These are phyloP conservation scores for Noctua pronuba DNA, from an alignment of 2,888 invertebrate genomes.

Conservation along the genomic window DNA sequence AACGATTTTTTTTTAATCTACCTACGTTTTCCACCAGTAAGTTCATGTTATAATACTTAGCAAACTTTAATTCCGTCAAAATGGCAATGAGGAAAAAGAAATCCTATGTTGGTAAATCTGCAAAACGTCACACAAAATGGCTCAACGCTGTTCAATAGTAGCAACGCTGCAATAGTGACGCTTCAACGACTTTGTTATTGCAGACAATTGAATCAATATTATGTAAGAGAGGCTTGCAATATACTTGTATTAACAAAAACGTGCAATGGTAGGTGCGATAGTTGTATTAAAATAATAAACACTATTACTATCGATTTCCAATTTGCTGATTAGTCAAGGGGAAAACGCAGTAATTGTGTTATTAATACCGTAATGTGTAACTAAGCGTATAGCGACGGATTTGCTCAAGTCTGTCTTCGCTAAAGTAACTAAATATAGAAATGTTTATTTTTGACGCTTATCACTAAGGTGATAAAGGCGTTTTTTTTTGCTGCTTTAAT, in stretches of 20 bases:
- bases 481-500: neutral
- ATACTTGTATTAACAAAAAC: neutral
- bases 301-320: neutral
- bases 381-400: neutral
- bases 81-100: neutral
- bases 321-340: slow-evolving; percentile 30
- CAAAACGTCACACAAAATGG: neutral
- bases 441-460: neutral
- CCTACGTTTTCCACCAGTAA: neutral
- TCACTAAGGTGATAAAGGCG: neutral
- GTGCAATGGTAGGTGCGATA: neutral
- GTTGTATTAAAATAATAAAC: slow-evolving; percentile 12
- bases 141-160: neutral
- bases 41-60: neutral
- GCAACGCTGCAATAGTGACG: slow-evolving; percentile 6
- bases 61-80: neutral
- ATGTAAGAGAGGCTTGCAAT: slow-evolving; percentile 1
- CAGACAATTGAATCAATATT: slow-evolving; percentile 19
- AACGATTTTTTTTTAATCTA: neutral
- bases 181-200: slow-evolving; percentile 21
- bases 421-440: neutral
- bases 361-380: neutral
- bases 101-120: neutral
- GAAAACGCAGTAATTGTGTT: neutral
- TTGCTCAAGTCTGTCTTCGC: neutral